phyloP scores from a whole-genome alignment of 2,888 invertebrate species.

The Lamproptera curius region DNA sequence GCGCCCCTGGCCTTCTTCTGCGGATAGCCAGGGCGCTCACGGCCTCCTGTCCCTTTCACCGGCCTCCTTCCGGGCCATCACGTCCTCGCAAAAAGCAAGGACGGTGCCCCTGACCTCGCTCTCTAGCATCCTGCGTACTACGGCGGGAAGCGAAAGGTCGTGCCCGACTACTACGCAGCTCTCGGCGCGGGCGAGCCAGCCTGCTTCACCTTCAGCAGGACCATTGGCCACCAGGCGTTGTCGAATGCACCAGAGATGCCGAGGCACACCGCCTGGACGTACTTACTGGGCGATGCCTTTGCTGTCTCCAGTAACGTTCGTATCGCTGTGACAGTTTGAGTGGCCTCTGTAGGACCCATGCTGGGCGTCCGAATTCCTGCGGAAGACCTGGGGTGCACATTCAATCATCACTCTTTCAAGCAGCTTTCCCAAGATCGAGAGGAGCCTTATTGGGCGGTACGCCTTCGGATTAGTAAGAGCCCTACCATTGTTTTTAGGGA shows the following conservation, averaged over 20 bases:
- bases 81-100: too few species aligned
- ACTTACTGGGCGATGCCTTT: slow-evolving; percentile 11
- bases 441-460: slow-evolving; percentile 34
- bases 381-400: slow-evolving; percentile 23
- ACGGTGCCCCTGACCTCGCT: too few species aligned
- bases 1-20: too few species aligned
- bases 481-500: slow-evolving; percentile 28
- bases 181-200: too few species aligned
- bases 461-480: slow-evolving; percentile 28
- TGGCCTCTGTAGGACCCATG: slow-evolving; percentile 22
- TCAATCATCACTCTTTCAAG: slow-evolving; percentile 29
- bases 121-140: too few species aligned
- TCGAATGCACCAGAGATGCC: slow-evolving; percentile 37
- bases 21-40: too few species aligned
- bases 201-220: too few species aligned
- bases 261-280: slow-evolving; percentile 28
- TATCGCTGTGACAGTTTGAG: slow-evolving; percentile 33
- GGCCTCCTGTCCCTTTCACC: too few species aligned
- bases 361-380: slow-evolving; percentile 16
- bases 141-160: too few species aligned
- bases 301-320: not conserved
- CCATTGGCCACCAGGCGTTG: too few species aligned
- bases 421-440: slow-evolving; percentile 34
- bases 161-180: too few species aligned
- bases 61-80: too few species aligned